Base-by-base conservation (phyloP, 30 jellyfish, hydroid and myxozoan species). In the Aurelia aurita complex sp. Pacific region DNA sequence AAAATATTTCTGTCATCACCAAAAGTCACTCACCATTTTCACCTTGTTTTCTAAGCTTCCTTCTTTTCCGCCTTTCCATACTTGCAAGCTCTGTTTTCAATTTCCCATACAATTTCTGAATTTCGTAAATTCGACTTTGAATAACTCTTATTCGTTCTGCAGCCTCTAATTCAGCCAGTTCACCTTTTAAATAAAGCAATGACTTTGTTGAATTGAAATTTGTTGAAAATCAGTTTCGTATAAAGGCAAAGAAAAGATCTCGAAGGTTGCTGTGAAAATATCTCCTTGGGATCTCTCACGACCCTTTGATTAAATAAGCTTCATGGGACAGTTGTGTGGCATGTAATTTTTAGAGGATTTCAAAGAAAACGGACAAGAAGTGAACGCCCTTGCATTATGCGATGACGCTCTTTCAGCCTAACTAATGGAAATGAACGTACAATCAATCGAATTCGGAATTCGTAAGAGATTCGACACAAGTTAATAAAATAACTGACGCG, bases 1-100 rank as follows among this genome's bases (percentile, higher is more conserved):
- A 46, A 46, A 6, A 46, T 46, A 6, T 2, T 46, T 46, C 8
- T 46, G 52, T 46, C 57, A 46, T 46, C 15, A 9, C 12, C 57
- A 46, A 46, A 46, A 46, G 57, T 9, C 11, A 10, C 87, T 77
- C 65, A 77, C 77, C 43, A 61, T 77, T 67, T 65, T 88, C 97
- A 3, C 83, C 68, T 57, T 94, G 97, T 71, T 83, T 91, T 17
- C 96, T 92, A 52, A 94, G 67, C 74, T 94, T 94, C 18, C 99
- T 61, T 60, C 97, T 60, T 54, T 78, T 89, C 54, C 97, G 86
- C 35, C 99, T 86, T 54, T 94, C 99, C 67, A 94, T 94, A 73
- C 99, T 94, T 11, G 99, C 99, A 1, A 94, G 94, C 63, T 94
- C 99, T 14, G 97, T 66, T 63, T 96, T 96, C 54, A 94, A 51